Percentiles rank a stretch among this genome's conserved stretches.
Conservation (phyloP, 2,113 vertebrate genomes). For the Oncorhynchus kisutch region DNA sequence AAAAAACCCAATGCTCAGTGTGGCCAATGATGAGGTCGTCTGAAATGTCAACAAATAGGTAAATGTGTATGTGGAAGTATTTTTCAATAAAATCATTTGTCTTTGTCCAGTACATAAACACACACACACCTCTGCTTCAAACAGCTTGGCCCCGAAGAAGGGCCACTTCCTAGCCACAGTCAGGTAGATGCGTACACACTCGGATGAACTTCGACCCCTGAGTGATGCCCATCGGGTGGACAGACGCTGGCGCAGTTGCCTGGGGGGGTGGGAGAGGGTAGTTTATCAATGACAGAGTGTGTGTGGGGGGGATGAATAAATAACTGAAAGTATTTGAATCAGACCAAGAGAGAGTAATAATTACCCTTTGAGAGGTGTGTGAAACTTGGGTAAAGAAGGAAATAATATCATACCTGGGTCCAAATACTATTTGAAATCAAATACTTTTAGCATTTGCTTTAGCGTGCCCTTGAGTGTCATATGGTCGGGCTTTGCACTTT, state of each 20-base stretch:
- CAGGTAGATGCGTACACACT: slow-evolving; percentile 93
- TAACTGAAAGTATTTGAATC: neutral
- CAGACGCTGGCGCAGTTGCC: slow-evolving; percentile 87
- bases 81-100: neutral
- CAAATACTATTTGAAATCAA: too few species aligned
- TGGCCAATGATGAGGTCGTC: too few species aligned
- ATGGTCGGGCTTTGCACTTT: too few species aligned
- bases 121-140: slow-evolving; percentile 83
- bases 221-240: slow-evolving; percentile 92
- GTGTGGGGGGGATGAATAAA: neutral
- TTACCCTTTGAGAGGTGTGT: neutral
- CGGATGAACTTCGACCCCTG: slow-evolving; percentile 82
- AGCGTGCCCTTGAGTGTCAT: too few species aligned
- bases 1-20: too few species aligned
- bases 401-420: too few species aligned
- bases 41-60: too few species aligned
- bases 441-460: too few species aligned
- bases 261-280: slow-evolving; percentile 53
- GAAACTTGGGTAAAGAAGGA: too few species aligned
- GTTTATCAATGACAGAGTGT: too few species aligned
- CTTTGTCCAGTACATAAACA: neutral
- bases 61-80: neutral
- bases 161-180: slow-evolving; percentile 94
- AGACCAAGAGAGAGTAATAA: neutral
- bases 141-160: slow-evolving; percentile 92